Conservation (phyloP, 2,888 invertebrate species). For the Andrena fulva region DNA sequence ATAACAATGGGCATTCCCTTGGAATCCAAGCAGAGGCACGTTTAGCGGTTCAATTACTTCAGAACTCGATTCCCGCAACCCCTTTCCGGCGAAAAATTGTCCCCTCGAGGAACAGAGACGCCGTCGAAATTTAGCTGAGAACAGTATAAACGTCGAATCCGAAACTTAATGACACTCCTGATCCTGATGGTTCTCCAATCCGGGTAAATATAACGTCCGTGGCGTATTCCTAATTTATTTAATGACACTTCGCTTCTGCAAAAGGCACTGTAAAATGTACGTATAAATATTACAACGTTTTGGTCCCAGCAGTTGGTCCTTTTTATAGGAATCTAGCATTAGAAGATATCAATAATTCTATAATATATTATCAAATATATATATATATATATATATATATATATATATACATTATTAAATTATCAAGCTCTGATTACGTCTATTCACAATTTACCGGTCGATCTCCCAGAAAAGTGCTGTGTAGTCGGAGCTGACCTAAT, state of each 20-base stretch:
- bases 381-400: too few relatives aligned
- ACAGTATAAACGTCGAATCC: constrained; percentile 23
- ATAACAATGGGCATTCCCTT: constrained; percentile 65
- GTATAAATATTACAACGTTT: not conserved
- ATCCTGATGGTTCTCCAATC: constrained; percentile 8
- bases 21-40: constrained; percentile 55
- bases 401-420: too few relatives aligned
- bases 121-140: constrained; percentile 39
- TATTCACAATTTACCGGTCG: too few relatives aligned
- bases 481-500: not conserved
- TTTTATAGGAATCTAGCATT: too few relatives aligned
- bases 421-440: too few relatives aligned
- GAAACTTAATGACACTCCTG: constrained; percentile 1
- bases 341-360: too few relatives aligned
- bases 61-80: constrained; percentile 33
- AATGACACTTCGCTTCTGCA: not conserved
- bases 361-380: too few relatives aligned
- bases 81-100: constrained; percentile 57
- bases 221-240: not conserved
- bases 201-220: not conserved
- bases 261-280: not conserved
- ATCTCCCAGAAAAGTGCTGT: not conserved
- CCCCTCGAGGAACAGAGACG: constrained; percentile 38
- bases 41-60: constrained; percentile 69
- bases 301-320: too few relatives aligned